Evolutionary conservation across 2,113 vertebrate genomes (phyloP).

Genomic region (Saimiri boliviensis): DNA sequence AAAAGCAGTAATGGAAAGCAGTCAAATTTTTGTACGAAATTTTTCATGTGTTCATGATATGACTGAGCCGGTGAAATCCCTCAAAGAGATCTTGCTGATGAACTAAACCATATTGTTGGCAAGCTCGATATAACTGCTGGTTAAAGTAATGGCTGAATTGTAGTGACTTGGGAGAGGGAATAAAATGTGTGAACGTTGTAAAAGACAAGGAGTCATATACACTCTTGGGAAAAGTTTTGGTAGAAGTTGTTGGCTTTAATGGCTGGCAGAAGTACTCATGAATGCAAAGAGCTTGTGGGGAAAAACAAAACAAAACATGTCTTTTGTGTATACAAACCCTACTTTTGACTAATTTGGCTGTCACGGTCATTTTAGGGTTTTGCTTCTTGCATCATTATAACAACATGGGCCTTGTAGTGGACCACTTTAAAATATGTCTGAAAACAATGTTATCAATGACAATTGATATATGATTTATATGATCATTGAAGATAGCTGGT

Average conservation of each 20-base stretch:
- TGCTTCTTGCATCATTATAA: neutral
- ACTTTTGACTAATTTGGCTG: neutral
- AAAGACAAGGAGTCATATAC: neutral
- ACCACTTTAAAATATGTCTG: neutral
- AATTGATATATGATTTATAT: neutral
- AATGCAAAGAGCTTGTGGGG: neutral
- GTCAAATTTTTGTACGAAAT: neutral
- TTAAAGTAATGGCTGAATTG: constrained; percentile 29
- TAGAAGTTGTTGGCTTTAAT: neutral
- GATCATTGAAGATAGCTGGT: neutral
- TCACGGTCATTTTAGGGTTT: neutral
- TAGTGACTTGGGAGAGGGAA: neutral
- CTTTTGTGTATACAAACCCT: neutral
- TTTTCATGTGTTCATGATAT: neutral
- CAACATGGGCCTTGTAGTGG: neutral
- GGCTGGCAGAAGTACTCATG: neutral
- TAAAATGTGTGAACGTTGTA: neutral
- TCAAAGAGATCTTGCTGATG: neutral
- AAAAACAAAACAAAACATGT: neutral
- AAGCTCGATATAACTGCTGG: neutral
- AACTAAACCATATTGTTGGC: neutral
- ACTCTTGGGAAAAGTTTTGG: neutral
- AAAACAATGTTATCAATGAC: neutral
- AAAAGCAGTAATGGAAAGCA: neutral
- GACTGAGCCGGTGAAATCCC: neutral